Conservation (phyloP, 2,113 vertebrate genomes). For the Sander vitreus region DNA sequence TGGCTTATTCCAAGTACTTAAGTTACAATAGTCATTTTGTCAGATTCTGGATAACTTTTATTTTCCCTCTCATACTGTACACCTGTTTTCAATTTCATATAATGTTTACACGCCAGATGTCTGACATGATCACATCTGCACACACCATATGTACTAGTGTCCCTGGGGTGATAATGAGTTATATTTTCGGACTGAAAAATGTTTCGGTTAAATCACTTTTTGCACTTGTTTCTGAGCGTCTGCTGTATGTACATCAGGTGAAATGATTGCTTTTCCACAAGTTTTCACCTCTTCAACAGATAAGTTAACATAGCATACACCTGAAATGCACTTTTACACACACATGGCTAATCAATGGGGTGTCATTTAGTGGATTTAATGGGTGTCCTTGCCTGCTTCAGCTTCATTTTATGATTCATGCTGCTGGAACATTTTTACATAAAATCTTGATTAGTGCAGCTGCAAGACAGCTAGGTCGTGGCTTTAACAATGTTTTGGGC, state of each 20-base stretch:
- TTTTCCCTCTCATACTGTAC: neutral
- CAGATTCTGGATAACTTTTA: neutral
- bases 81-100: neutral
- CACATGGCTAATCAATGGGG: slow-evolving; percentile 13
- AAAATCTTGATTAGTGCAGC: slow-evolving; percentile 61
- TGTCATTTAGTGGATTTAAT: slow-evolving; percentile 48
- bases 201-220: slow-evolving; percentile 31
- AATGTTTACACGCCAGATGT: slow-evolving; percentile 54
- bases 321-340: slow-evolving; percentile 19
- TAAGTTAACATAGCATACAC: neutral
- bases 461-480: slow-evolving; percentile 24
- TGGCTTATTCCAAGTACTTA: neutral
- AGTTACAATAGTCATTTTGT: neutral
- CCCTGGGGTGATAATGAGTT: slow-evolving; percentile 31
- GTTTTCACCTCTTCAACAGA: neutral
- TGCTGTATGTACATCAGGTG: neutral
- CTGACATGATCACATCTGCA: slow-evolving; percentile 44
- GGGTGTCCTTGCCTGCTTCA: slow-evolving; percentile 7
- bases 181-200: slow-evolving; percentile 24
- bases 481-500: slow-evolving; percentile 30
- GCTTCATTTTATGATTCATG: slow-evolving; percentile 34
- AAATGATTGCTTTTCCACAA: neutral
- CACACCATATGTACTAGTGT: slow-evolving; percentile 21
- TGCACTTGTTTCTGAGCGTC: slow-evolving; percentile 16
- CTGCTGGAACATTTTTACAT: slow-evolving; percentile 36